Conservation (phyloP, 2,888 invertebrate species). For the Ophion obscuratus region DNA sequence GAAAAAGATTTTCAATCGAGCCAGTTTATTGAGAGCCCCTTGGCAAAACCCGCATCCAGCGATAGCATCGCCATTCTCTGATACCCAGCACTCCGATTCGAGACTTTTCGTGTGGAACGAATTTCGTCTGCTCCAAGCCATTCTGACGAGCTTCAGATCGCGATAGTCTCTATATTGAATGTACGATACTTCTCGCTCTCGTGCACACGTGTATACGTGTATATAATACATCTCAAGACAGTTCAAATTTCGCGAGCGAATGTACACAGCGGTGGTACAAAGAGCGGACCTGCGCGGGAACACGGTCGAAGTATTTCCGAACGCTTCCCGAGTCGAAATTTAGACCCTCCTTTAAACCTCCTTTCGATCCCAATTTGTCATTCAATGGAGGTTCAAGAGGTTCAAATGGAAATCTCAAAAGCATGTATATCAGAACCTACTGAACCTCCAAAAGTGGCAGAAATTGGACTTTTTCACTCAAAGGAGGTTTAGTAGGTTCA, state of each 20-base stretch:
- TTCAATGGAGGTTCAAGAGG: too few relatives aligned
- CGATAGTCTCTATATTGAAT: not conserved
- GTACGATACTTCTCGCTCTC: not conserved
- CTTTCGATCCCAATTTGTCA: too few relatives aligned
- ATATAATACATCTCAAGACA: not conserved
- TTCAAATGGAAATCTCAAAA: too few relatives aligned
- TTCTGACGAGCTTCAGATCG: not conserved
- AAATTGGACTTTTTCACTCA: too few relatives aligned
- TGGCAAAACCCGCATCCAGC: not conserved
- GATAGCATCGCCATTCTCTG: not conserved
- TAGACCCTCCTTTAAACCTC: too few relatives aligned
- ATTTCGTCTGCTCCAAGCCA: conserved; percentile 1
- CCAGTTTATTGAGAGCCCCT: not conserved
- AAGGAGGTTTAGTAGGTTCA: too few relatives aligned
- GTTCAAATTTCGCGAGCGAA: not conserved
- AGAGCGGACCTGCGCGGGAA: not conserved
- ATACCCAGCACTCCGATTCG: not conserved
- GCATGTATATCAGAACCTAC: too few relatives aligned
- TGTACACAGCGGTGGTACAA: not conserved
- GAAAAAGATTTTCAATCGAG: conserved; percentile 7
- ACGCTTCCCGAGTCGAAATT: too few relatives aligned
- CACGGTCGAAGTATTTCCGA: not conserved
- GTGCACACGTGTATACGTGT: not conserved
- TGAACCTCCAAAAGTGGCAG: too few relatives aligned
- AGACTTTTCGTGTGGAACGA: conserved; percentile 11